Base-by-base conservation (phyloP, 2,113 vertebrate genomes). In the Petaurus breviceps region DNA sequence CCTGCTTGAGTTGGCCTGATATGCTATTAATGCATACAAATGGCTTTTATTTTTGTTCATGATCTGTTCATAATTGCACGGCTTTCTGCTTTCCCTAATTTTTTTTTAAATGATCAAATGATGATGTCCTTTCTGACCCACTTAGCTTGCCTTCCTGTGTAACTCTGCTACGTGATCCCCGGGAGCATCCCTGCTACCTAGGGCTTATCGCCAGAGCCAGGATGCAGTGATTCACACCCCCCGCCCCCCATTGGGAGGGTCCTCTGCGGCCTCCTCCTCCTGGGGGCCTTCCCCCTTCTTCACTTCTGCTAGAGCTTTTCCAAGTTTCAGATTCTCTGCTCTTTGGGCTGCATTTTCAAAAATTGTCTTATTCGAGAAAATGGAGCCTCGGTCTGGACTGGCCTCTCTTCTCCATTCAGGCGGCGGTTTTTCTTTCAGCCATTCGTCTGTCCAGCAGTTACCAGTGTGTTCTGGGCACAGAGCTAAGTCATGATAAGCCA, bases 11-110 rank as follows among this genome's bases (percentile, higher is more conserved):
- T 99, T 98, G 98, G 98, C 96, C 96, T 96, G 97, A 98, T 98
- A 98, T 98, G 97, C 98, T 98, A 94, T 99, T 98, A 98, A 96
- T 97, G 98, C 98, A 96, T 98, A 95, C 98, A 97, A 98, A 98
- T 98, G 97, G 97, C 98, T 98, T 98, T 99, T 99, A 98, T 99
- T 99, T 99, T 97, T 98, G 97, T 96, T 98, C 98, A 96, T 46
- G 8, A 96, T 98, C 96, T 98, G 93, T 98, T 98, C 95, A 57
- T 96, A 97, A 98, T 98, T 95, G 90, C 96, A n/a, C 0, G 0
- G 96, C 96, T 96, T 98, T 90, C 95, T 94, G 93, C 96, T 92
- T 93, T 95, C 92, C n/a, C 95, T 96, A 91, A 98, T 97, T 93
- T 91, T 1, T n/a, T 47, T 95, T 95, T 0, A 2, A n/a, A 95